Base-by-base conservation (phyloP, 2,113 vertebrate genomes). In the Cervus canadensis region DNA sequence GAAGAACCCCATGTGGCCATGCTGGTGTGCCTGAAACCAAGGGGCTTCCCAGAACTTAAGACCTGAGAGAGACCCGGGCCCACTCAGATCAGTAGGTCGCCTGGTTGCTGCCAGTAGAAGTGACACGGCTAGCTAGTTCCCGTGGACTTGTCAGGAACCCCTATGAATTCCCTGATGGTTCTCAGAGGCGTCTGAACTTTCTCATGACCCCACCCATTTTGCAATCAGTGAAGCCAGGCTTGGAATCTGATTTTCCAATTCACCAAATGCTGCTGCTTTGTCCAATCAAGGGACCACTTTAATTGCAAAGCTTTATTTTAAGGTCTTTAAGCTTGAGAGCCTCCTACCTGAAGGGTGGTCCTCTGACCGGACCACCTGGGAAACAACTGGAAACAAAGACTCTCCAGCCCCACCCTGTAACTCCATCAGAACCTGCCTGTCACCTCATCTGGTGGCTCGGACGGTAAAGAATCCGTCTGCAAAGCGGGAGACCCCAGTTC, bases 1-100 rank as follows among this genome's bases (percentile, higher is more conserved):
- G 14, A 11, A 30, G 23, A 28, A 45, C 23, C 60, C 15, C 0
- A 36, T n/a, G 76, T 1, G 3, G 6, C 50, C 7, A 23, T 8
- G 21, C 40, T 0, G 0, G 14, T 3, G 26, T 48, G 25, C 40
- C n/a, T 33, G 30, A 30, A 30, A 13, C 81, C 30, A 3, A 64
- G 7, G 56, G 1, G 3, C 10, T n/a, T 45, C 60, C 7, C 43
- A 36, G 78, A 78, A 74, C 33, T 40, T 36, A 36, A 56, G 23
- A 23, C 45, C 33, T 3, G 16, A 9, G 36, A 19, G 7, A 28
- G 28, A 45, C 15, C 10, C 0, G 1, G 62, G 16, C 43, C 11
- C 56, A 9, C 4, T 0, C 2, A 3, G 5, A 12, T n/a, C 6
- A 0, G 9, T 0, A 2, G 43, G 56, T 16, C 3, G 6, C 14